These are phyloP conservation scores for Neomorphus geoffroyi DNA, from an alignment of 2,797 vertebrate genomes.

Conservation along the genomic window DNA sequence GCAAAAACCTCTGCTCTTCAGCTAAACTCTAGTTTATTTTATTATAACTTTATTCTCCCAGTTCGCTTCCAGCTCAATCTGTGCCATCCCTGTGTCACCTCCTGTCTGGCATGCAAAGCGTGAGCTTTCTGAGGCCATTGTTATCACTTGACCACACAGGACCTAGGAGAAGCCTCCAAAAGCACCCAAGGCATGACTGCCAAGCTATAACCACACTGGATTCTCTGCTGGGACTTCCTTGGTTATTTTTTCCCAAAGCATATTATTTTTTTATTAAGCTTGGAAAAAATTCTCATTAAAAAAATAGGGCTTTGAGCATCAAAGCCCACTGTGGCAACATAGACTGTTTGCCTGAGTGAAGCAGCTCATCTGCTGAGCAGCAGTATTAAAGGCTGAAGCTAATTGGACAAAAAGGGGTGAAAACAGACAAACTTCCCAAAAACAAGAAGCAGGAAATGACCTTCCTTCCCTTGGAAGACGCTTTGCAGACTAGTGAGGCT, in stretches of 20 bases:
- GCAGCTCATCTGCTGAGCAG: not conserved
- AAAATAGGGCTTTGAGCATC: not conserved
- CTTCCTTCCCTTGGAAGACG: not conserved
- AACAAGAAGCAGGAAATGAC: not conserved
- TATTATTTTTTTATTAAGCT: conserved; percentile 7
- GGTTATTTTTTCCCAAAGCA: not conserved
- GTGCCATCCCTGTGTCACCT: not conserved
- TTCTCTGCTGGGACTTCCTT: not conserved
- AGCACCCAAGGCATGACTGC: not conserved
- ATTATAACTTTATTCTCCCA: not conserved
- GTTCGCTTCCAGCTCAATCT: not conserved
- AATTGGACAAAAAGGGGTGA: not conserved
- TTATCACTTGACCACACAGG: not conserved
- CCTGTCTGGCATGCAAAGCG: not conserved
- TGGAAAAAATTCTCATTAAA: not conserved
- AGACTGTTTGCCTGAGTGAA: not conserved
- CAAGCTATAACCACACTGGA: not conserved
- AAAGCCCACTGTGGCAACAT: not conserved
- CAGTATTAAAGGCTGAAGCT: not conserved
- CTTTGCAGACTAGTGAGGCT: not conserved
- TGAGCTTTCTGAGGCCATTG: not conserved
- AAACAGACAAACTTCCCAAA: not conserved
- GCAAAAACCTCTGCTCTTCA: not conserved
- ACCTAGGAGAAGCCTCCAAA: not conserved
- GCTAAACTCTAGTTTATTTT: not conserved